These are phyloP conservation scores for Platyrinchus mystaceus DNA, from an alignment of 2,797 vertebrate species.

Conservation along the genomic window DNA sequence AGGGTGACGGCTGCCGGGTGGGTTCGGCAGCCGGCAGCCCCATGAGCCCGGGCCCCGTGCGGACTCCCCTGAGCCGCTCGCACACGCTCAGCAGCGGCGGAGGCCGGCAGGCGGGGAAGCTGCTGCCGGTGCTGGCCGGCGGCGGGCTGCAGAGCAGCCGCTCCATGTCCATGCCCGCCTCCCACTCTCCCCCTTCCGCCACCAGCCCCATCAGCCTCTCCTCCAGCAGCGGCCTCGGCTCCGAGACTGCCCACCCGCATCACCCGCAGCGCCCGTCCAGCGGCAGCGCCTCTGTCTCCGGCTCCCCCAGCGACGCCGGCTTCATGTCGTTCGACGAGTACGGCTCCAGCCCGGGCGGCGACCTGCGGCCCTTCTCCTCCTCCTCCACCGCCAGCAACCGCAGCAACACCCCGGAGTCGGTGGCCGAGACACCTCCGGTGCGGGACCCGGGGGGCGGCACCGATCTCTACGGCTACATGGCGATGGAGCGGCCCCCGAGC, in stretches of 20 bases:
- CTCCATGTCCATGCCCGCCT: constrained; percentile 92
- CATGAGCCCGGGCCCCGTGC: constrained; percentile 85
- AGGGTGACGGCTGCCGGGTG: constrained; percentile 86
- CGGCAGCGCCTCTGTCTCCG: constrained; percentile 89
- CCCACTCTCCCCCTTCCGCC: constrained; percentile 84
- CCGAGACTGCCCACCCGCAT: constrained; percentile 64
- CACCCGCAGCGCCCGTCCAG: constrained; percentile 85
- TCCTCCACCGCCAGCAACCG: constrained; percentile 75
- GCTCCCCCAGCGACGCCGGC: constrained; percentile 91
- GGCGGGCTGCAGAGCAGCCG: constrained; percentile 86
- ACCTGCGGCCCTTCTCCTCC: constrained; percentile 78
- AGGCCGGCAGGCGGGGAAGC: constrained; percentile 48
- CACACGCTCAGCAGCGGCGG: constrained; percentile 79
- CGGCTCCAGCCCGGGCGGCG: constrained; percentile 85
- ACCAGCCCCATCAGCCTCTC: constrained; percentile 84
- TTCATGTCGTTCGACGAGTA: constrained; percentile 95
- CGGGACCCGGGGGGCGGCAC: constrained; percentile 75
- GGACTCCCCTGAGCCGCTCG: constrained; percentile 86
- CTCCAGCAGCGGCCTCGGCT: constrained; percentile 83
- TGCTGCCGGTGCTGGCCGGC: constrained; percentile 62
- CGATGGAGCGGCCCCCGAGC: constrained; percentile 86
- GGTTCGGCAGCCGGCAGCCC: constrained; percentile 87
- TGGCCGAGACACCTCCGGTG: constrained; percentile 87
- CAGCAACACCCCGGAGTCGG: constrained; percentile 91
- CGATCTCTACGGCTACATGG: constrained; percentile 89